Evolutionary conservation across 2,797 vertebrate species (phyloP).

Genomic region (Poecilia gillii): DNA sequence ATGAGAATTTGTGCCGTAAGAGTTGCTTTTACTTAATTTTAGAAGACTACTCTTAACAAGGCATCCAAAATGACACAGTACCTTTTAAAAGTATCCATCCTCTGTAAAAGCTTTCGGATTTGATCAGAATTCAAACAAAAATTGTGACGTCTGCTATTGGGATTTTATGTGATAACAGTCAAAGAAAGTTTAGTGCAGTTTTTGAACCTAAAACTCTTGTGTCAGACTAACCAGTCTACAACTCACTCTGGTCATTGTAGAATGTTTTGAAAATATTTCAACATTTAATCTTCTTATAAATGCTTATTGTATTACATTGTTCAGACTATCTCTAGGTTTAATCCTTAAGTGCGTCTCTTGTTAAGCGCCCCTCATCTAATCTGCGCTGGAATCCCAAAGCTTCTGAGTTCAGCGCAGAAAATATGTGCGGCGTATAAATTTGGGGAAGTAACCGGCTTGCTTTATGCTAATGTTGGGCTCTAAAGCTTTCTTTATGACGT

Average conservation of each 20-base stretch:
- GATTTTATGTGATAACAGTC: not conserved
- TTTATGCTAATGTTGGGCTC: conserved; percentile 7
- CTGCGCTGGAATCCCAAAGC: conserved; percentile 31
- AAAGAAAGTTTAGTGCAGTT: not conserved
- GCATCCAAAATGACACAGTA: not conserved
- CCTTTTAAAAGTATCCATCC: not conserved
- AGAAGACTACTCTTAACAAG: not conserved
- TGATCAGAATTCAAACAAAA: not conserved
- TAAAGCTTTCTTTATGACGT: conserved; percentile 19
- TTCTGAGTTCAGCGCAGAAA: conserved; percentile 23
- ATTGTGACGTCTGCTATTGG: not conserved
- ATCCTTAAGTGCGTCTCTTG: conserved; percentile 8
- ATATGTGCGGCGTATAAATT: conserved; percentile 27
- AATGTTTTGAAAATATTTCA: not conserved
- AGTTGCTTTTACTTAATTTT: not conserved
- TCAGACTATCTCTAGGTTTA: not conserved
- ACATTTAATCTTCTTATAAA: conserved; percentile 1
- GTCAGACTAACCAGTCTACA: not conserved
- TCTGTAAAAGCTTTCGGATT: not conserved
- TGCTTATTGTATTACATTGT: not conserved
- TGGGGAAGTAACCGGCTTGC: conserved; percentile 42
- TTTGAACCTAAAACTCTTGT: not conserved
- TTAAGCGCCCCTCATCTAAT: conserved; percentile 34
- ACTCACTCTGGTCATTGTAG: not conserved
- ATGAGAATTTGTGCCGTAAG: not conserved